phyloP scores from a whole-genome alignment of 2,888 invertebrate species.

The Acholoe squamosa region DNA sequence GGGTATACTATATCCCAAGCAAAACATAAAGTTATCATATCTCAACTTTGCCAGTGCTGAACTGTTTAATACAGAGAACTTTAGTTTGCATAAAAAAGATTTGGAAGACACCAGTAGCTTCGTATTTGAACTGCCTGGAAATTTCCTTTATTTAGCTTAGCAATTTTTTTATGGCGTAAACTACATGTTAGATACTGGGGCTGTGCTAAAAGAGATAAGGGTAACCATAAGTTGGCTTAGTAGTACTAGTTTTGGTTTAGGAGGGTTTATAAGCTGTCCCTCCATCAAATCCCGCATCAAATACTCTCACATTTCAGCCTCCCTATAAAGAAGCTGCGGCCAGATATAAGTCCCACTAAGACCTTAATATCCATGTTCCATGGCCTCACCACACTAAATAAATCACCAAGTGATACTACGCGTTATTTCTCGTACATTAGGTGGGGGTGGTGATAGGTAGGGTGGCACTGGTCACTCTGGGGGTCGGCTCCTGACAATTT shows the following conservation, averaged over 20 bases:
- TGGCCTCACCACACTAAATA: neutral
- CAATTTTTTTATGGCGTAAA: too few relatives aligned
- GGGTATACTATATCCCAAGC: too few relatives aligned
- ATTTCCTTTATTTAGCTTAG: too few relatives aligned
- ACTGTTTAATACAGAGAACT: too few relatives aligned
- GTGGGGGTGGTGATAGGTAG: conserved; percentile 9
- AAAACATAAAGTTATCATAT: too few relatives aligned
- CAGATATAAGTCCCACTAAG: neutral
- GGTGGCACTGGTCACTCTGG: neutral
- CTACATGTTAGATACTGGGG: too few relatives aligned
- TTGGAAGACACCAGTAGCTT: too few relatives aligned
- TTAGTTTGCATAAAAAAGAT: too few relatives aligned
- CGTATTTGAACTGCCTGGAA: too few relatives aligned
- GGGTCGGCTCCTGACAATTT: neutral
- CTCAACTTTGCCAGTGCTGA: too few relatives aligned
- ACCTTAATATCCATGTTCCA: conserved; percentile 31
- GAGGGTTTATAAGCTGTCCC: neutral
- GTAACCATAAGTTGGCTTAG: neutral
- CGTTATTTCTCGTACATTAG: conserved; percentile 24
- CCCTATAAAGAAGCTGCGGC: neutral
- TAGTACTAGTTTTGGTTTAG: neutral
- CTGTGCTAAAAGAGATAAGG: too few relatives aligned
- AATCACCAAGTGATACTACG: neutral
- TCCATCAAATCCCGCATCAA: too few relatives aligned
- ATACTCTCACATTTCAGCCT: conserved; percentile 19